phyloP scores from a whole-genome alignment of 2,888 invertebrate species.

The Bugula neritina region DNA sequence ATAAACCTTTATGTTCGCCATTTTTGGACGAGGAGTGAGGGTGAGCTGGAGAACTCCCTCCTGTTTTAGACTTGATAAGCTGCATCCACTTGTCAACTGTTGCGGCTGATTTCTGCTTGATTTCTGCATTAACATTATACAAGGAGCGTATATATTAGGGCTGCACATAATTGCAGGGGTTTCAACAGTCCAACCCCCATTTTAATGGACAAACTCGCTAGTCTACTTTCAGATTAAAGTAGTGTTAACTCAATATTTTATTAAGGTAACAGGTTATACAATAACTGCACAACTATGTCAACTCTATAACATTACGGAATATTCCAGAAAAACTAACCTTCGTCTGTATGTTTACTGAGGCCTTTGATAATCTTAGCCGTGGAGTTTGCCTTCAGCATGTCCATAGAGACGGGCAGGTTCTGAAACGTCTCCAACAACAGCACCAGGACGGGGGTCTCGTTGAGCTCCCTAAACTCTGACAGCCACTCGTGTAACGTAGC shows the following conservation, averaged over 20 bases:
- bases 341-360: background rate
- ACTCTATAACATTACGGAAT: too few relatives aligned
- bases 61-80: conserved; percentile 67
- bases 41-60: conserved; percentile 29
- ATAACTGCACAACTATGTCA: too few relatives aligned
- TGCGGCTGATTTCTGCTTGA: conserved; percentile 70
- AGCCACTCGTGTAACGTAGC: conserved; percentile 82
- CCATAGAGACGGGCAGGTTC: conserved; percentile 82
- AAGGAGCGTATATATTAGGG: too few relatives aligned
- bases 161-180: too few relatives aligned
- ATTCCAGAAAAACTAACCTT: too few relatives aligned
- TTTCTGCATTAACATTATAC: conserved; percentile 62
- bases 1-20: conserved; percentile 21
- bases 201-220: too few relatives aligned
- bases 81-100: conserved; percentile 84
- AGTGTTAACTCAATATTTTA: too few relatives aligned
- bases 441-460: conserved; percentile 79
- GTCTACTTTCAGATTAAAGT: too few relatives aligned
- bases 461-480: conserved; percentile 73
- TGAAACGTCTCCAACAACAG: conserved; percentile 79
- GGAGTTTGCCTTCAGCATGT: conserved; percentile 80
- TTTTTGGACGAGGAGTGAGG: background rate
- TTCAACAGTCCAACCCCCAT: too few relatives aligned
- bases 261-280: too few relatives aligned
- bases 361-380: conserved; percentile 82